phyloP scores from a whole-genome alignment of 2,888 invertebrate genomes.

The Drosophila rubida region DNA sequence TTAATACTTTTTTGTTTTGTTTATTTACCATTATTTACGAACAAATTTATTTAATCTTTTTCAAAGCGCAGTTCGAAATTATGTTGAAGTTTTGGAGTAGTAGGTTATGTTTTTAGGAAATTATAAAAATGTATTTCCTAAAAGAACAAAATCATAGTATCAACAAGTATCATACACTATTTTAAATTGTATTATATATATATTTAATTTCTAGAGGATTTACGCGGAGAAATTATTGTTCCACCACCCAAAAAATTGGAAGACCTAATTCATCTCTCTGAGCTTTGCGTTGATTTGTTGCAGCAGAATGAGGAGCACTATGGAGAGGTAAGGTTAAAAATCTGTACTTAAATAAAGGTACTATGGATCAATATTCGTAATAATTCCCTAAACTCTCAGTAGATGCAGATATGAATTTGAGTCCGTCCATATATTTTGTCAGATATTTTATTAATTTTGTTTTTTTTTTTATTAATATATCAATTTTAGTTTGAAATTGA shows the following conservation, averaged over 20 bases:
- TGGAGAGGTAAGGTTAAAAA: slow-evolving; percentile 93
- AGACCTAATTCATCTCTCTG: slow-evolving; percentile 98
- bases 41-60: too few relatives aligned
- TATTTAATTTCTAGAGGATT: slow-evolving; percentile 87
- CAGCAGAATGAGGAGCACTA: slow-evolving; percentile 99
- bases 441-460: neutral
- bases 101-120: too few relatives aligned
- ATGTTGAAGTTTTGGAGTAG: too few relatives aligned
- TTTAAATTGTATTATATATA: neutral
- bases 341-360: too few relatives aligned
- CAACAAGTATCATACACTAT: neutral
- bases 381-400: neutral
- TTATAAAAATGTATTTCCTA: neutral
- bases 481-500: too few relatives aligned
- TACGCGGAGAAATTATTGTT: slow-evolving; percentile 91
- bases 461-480: neutral
- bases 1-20: neutral
- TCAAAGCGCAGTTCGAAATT: too few relatives aligned
- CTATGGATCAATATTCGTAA: too few relatives aligned
- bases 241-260: slow-evolving; percentile 96
- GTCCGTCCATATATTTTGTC: neutral
- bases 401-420: neutral
- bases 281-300: slow-evolving; percentile 98
- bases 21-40: neutral
- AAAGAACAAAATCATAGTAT: too few relatives aligned